These are phyloP conservation scores for Drosophila sulfurigaster DNA, from an alignment of 1,140 invertebrate genomes.

Conservation along the genomic window DNA sequence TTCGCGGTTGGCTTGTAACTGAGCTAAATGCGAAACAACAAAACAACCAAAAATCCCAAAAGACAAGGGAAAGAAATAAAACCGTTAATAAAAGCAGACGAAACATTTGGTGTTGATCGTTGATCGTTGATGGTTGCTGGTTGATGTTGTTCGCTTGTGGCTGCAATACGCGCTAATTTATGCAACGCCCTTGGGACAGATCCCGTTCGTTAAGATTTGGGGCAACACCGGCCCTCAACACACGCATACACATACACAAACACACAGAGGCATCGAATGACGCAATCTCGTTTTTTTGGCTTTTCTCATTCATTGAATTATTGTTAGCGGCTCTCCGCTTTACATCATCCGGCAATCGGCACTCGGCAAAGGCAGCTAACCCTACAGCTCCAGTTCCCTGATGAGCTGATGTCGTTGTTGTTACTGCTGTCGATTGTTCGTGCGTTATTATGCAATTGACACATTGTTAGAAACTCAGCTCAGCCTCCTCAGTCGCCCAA, in stretches of 20 bases:
- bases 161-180: constrained; percentile 68
- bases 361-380: neutral
- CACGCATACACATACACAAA: neutral
- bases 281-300: constrained; percentile 36
- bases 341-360: constrained; percentile 18
- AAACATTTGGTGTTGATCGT: constrained; percentile 12
- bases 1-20: constrained; percentile 72
- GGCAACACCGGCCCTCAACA: constrained; percentile 19
- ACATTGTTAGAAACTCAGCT: constrained; percentile 64
- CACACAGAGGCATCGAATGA: constrained; percentile 3
- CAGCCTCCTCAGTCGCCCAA: constrained; percentile 11
- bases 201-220: constrained; percentile 51
- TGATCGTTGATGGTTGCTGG: constrained; percentile 1
- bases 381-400: constrained; percentile 24
- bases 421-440: constrained; percentile 25
- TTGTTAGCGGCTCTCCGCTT: constrained; percentile 24
- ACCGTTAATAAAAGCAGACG: constrained; percentile 17
- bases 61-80: neutral
- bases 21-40: constrained; percentile 34
- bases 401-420: constrained; percentile 28
- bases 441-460: constrained; percentile 74
- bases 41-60: constrained; percentile 34
- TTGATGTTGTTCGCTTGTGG: neutral
- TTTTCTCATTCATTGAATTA: constrained; percentile 52
- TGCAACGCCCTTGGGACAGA: constrained; percentile 75